These are phyloP conservation scores for Athalia rosae DNA, from an alignment of 2,888 invertebrate species.

Conservation along the genomic window DNA sequence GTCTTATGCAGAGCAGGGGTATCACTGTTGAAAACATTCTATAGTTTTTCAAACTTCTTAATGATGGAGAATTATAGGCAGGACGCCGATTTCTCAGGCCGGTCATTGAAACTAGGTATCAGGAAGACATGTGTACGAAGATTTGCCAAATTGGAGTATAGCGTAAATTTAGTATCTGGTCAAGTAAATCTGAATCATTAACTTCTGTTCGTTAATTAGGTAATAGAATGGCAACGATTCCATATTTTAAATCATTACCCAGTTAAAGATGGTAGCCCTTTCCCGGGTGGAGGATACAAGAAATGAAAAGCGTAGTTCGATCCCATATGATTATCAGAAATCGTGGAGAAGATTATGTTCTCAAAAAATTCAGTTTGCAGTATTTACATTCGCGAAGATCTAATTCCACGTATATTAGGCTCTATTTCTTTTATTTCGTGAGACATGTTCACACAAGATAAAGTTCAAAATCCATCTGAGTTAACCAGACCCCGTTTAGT, in stretches of 20 bases:
- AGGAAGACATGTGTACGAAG: constrained; percentile 28
- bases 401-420: background rate
- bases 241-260: constrained; percentile 39
- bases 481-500: too few species aligned
- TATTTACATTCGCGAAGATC: background rate
- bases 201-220: constrained; percentile 19
- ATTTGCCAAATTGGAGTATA: constrained; percentile 40
- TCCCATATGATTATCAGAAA: constrained; percentile 6
- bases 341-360: background rate
- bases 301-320: background rate
- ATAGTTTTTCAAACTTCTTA: background rate
- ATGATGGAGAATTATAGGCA: background rate
- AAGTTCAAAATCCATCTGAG: too few species aligned
- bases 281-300: constrained; percentile 3
- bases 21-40: background rate
- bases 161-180: constrained; percentile 16
- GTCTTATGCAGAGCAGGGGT: background rate
- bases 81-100: background rate
- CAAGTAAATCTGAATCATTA: constrained; percentile 32
- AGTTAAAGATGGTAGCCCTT: constrained; percentile 13
- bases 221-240: constrained; percentile 27
- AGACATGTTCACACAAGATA: too few species aligned
- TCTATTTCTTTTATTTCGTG: too few species aligned
- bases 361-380: background rate
- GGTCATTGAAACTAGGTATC: background rate